Conservation (phyloP, 1,140 invertebrate species). For the Trachelipus rathkii region DNA sequence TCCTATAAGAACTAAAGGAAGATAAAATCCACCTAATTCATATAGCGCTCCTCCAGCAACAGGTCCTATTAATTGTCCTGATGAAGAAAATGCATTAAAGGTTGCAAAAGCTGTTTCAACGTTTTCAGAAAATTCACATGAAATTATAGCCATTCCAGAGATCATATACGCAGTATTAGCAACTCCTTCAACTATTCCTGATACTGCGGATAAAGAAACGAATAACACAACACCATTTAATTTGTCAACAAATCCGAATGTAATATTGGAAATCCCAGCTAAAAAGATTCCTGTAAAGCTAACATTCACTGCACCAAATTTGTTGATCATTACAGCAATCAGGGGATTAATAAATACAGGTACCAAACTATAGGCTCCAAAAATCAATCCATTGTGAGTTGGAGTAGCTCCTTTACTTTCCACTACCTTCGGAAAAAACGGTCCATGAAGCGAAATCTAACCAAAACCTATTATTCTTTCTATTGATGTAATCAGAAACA, state of each 20-base stretch:
- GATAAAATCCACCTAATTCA: conserved; percentile 47
- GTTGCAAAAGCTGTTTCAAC: too few relatives aligned
- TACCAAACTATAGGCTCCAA: conserved; percentile 17
- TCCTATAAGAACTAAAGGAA: conserved; percentile 48
- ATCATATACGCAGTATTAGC: conserved; percentile 20
- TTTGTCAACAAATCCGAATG: too few relatives aligned
- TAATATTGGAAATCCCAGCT: too few relatives aligned
- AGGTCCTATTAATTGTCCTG: too few relatives aligned
- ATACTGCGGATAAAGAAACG: background rate
- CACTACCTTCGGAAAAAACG: conserved; percentile 22
- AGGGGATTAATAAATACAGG: conserved; percentile 19
- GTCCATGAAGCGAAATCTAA: conserved; percentile 19
- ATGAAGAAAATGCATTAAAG: too few relatives aligned
- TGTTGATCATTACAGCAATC: too few relatives aligned
- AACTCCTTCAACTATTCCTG: conserved; percentile 20
- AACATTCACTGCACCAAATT: too few relatives aligned
- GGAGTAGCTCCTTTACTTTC: conserved; percentile 23
- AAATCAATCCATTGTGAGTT: conserved; percentile 22
- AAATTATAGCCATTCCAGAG: conserved; percentile 12
- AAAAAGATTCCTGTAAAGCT: too few relatives aligned
- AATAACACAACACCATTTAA: background rate
- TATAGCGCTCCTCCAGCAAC: conserved; percentile 48
- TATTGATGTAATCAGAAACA: background rate
- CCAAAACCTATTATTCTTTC: conserved; percentile 10
- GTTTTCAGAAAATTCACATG: conserved; percentile 24